Percentiles rank a stretch among this genome's conserved stretches.
phyloP scores from a whole-genome alignment of 2,113 vertebrate genomes.

The Heterocephalus glaber region DNA sequence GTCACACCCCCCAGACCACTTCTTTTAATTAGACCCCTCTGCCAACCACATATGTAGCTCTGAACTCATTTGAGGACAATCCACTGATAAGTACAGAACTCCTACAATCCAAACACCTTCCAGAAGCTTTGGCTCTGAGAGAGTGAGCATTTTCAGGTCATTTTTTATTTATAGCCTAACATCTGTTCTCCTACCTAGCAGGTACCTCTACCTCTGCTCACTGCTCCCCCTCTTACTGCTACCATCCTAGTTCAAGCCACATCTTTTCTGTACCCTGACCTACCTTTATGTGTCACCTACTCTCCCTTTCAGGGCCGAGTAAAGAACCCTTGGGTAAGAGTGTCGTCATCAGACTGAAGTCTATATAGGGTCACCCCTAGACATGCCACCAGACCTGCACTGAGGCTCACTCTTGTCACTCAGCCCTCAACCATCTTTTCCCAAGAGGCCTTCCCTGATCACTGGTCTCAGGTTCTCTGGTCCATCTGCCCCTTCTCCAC shows the following conservation, averaged over 20 bases:
- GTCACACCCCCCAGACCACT: neutral
- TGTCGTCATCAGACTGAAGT: too few species aligned
- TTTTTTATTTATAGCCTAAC: neutral
- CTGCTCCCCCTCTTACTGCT: neutral
- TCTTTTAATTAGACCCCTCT: neutral
- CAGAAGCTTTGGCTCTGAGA: neutral
- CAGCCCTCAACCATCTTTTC: neutral
- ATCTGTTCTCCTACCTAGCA: too few species aligned
- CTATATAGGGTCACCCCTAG: neutral
- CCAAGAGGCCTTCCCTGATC: neutral
- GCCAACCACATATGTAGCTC: neutral
- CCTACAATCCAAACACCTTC: neutral
- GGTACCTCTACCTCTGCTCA: neutral
- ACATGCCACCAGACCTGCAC: neutral
- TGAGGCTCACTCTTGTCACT: neutral
- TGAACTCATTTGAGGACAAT: neutral
- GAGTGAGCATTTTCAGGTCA: neutral
- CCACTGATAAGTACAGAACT: neutral
- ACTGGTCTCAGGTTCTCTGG: accelerated
- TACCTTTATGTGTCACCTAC: neutral
- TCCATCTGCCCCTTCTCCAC: neutral
- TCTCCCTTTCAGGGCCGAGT: neutral
- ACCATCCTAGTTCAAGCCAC: neutral
- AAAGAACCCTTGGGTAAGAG: too few species aligned
- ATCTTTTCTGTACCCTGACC: neutral